Percentiles rank a stretch among this genome's conserved stretches.
phyloP scores from a whole-genome alignment of 30 jellyfish, hydroid and myxozoan species.

The Aurelia aurita region DNA sequence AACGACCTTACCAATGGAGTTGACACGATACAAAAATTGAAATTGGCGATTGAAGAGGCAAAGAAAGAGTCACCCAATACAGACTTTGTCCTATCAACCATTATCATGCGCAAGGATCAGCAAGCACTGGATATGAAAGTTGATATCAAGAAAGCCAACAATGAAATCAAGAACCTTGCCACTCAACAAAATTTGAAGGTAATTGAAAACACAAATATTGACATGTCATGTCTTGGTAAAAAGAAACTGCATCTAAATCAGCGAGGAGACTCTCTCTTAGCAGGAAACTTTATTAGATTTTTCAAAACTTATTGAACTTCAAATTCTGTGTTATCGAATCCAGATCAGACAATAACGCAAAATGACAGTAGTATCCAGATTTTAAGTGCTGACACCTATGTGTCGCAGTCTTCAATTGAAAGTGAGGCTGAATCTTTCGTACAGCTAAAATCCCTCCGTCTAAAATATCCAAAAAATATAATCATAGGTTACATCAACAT shows the following conservation, averaged over 20 bases:
- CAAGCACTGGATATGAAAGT: conserved; percentile 8
- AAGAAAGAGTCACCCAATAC: conserved; percentile 15
- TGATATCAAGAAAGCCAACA: conserved; percentile 6
- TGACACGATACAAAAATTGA: conserved; percentile 29
- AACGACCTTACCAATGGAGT: conserved; percentile 25
- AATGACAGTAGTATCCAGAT: background rate
- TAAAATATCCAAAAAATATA: conserved; percentile 21
- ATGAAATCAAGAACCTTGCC: conserved; percentile 16
- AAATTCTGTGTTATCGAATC: conserved; percentile 5
- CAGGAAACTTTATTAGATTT: conserved; percentile 10
- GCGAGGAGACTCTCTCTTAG: conserved; percentile 10
- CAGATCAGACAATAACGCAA: background rate
- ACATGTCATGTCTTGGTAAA: too few species aligned
- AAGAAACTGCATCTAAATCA: background rate
- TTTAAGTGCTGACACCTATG: background rate
- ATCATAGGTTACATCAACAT: conserved; percentile 31
- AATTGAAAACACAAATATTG: too few species aligned
- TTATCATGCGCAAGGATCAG: conserved; percentile 4
- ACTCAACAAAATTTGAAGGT: background rate
- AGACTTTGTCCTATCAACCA: conserved; percentile 4
- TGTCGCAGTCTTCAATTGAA: too few species aligned
- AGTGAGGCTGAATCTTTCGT: too few species aligned
- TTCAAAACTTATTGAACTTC: conserved; percentile 1
- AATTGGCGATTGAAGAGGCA: conserved; percentile 6
- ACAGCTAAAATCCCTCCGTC: background rate